Conservation (phyloP, 92 coral and sea anemone genomes). For the Virgularia gustaviana region DNA sequence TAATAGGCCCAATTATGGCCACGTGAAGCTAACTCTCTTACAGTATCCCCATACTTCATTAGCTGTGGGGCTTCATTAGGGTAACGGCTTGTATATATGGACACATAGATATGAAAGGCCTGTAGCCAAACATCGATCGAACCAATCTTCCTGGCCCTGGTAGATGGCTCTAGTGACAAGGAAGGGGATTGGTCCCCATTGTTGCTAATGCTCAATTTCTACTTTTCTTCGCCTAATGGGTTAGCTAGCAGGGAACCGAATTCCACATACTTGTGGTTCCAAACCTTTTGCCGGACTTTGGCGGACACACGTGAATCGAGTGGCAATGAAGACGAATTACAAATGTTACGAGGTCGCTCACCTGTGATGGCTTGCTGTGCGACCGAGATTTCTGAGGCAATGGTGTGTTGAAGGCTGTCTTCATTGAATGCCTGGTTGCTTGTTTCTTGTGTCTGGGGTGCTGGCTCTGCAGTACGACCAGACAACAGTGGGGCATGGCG, state of each 20-base stretch:
- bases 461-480: too few species aligned
- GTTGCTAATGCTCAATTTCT: slow-evolving; percentile 19
- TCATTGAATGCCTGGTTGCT: too few species aligned
- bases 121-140: too few species aligned
- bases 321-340: too few species aligned
- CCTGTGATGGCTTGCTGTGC: too few species aligned
- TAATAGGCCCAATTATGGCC: slow-evolving; percentile 59
- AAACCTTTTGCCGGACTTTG: slow-evolving; percentile 31
- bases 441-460: too few species aligned
- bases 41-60: slow-evolving; percentile 55
- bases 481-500: slow-evolving; percentile 32
- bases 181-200: slow-evolving; percentile 30
- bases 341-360: too few species aligned
- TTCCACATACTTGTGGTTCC: slow-evolving; percentile 25
- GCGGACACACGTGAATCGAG: too few species aligned
- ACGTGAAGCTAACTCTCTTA: slow-evolving; percentile 50
- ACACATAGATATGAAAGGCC: slow-evolving; percentile 47
- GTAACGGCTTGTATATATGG: slow-evolving; percentile 32
- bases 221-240: slow-evolving; percentile 28
- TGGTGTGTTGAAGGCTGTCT: too few species aligned
- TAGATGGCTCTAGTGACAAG: slow-evolving; percentile 32
- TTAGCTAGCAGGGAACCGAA: slow-evolving; percentile 32
- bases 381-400: too few species aligned
- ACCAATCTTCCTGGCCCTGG: slow-evolving; percentile 26
- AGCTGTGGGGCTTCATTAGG: slow-evolving; percentile 53